These are phyloP conservation scores for Apteryx owenii DNA, from an alignment of 2,113 vertebrate species.

Conservation along the genomic window DNA sequence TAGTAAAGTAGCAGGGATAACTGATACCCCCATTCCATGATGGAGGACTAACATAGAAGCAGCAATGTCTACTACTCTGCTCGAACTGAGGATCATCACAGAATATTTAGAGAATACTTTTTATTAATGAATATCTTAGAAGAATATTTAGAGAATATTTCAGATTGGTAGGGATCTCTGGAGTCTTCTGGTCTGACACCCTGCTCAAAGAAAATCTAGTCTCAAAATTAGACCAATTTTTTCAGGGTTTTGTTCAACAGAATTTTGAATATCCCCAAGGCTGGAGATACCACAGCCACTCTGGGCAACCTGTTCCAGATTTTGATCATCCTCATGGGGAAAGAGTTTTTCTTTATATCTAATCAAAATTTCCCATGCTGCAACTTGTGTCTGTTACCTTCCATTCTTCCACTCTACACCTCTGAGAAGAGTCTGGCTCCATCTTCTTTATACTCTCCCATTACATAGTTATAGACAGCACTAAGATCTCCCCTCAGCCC, in stretches of 20 bases:
- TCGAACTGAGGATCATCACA: background rate
- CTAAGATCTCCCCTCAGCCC: background rate
- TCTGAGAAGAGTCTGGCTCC: background rate
- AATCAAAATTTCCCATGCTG: background rate
- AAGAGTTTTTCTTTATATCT: background rate
- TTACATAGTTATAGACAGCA: background rate
- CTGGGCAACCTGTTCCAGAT: background rate
- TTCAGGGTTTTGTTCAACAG: background rate
- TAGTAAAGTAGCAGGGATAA: background rate
- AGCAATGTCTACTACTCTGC: background rate
- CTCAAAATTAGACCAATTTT: background rate
- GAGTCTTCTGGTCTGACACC: background rate
- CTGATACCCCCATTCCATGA: background rate
- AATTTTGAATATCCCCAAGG: background rate
- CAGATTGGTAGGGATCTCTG: background rate
- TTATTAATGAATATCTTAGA: background rate
- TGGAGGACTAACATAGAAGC: background rate
- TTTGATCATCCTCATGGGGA: background rate
- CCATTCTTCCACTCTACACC: background rate
- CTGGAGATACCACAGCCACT: background rate
- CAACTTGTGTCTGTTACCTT: background rate
- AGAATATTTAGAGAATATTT: background rate
- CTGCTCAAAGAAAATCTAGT: background rate
- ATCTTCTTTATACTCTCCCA: background rate
- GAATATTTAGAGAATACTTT: background rate